Evolutionary conservation across 2,113 vertebrate species (phyloP), one percentile per base, ranked within the genome.

Genomic region (Rhea pennata): DNA sequence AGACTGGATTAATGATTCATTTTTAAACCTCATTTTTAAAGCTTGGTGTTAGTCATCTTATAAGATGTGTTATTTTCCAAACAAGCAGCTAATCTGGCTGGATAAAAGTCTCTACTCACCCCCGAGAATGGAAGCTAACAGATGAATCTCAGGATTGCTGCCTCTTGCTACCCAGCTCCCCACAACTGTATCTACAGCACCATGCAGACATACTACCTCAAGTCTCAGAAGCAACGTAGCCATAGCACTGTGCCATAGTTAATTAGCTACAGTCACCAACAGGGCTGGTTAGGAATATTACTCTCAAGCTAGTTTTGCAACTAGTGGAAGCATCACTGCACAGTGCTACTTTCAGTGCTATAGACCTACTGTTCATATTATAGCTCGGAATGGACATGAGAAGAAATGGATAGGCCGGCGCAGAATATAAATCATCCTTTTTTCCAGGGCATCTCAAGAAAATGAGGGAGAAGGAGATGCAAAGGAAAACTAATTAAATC

Each of bases 121-220:
- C 64, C 31, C n/a, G 74, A 73, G 58, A 82, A 46, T 16, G 24
- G 66, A 93, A 44, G n/a, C 9, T 46, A 31, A 24, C 44, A 70
- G 40, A 29, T 1, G 3, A 82, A 44, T 7, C 10, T 54, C 1
- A 0, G 36, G 20, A 12, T 36, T 39, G 21, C n/a, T 56, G 59
- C 7, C 46, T 72, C 15, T 65, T 40, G 80, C 46, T 67, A 12
- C 13, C 27, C 66, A 3, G n/a, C 4, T 27, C 53, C n/a, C 51
- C 39, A 42, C 59, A 75, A n/a, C 23, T 10, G 1, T 15, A 31
- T 10, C n/a, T 39, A 10, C 42, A 64, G 76, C 53, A 22, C 6
- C 0, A 0, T 1, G 14, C 36, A 84, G 61, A 51, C 2, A 0
- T 6, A 7, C 0, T 4, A 59, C 12, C 11, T 73, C 76, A 77